These are phyloP conservation scores for Pseudococcus viburni DNA, from an alignment of 2,888 invertebrate genomes.

Conservation along the genomic window DNA sequence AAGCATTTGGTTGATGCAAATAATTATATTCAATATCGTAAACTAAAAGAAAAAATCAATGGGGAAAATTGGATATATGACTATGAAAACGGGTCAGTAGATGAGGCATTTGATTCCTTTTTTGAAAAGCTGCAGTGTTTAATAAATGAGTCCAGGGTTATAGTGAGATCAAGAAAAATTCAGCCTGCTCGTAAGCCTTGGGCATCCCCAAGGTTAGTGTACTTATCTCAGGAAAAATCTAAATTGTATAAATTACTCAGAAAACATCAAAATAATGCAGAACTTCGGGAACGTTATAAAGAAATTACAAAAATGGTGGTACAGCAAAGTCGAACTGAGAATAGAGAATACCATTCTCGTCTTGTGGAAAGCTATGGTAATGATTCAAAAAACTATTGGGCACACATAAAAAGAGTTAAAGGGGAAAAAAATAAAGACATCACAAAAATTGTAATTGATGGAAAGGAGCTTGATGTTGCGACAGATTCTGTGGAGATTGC, in stretches of 20 bases:
- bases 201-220: not conserved
- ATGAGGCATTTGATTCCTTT: not conserved
- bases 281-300: not conserved
- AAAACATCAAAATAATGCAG: not conserved
- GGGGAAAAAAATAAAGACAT: not conserved
- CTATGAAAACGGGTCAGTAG: not conserved
- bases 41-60: too few relatives aligned
- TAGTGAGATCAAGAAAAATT: not conserved
- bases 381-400: not conserved
- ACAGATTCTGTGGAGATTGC: not conserved
- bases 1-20: too few relatives aligned
- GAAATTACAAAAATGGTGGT: not conserved
- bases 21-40: too few relatives aligned
- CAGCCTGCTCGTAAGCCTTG: not conserved
- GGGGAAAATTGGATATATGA: not conserved
- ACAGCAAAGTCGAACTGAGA: not conserved
- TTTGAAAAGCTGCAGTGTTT: not conserved
- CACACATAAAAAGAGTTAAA: not conserved
- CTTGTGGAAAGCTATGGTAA: not conserved
- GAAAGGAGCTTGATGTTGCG: not conserved
- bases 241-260: not conserved
- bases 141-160: not conserved
- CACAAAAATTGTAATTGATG: not conserved
- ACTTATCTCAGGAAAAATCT: not conserved
- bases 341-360: not conserved